Base-by-base conservation (phyloP, 2,888 invertebrate species). In the Mimumesa dahlbomi region DNA sequence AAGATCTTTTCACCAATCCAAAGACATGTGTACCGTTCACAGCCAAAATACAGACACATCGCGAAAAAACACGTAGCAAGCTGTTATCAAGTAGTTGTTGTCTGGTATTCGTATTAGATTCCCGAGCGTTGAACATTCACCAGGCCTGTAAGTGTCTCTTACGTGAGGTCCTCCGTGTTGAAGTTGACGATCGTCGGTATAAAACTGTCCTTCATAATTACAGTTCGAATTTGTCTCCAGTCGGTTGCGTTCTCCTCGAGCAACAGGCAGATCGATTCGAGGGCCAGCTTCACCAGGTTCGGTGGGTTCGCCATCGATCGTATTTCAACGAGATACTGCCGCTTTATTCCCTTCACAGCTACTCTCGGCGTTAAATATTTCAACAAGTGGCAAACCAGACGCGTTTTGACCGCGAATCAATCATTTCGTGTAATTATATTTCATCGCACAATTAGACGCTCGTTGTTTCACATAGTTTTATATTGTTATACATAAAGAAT, bases 301-400 rank as follows among this genome's bases (percentile, higher is more conserved):
- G 98, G 98, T 64, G 98, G 98, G 91, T 97, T 97, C 73, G 96
- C 95, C 96, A 98, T 96, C 22, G 97, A 96, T 73, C 97, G 93
- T 79, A 98, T 95, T 90, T 98, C 98, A 70, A 97, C 97, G 87
- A 98, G 92, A 90, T 98, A 97, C 90, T 97, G 97, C 90, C 97
- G 97, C 93, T 97, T 97, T 92, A 98, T 98, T 80, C 96, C 95
- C 90, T 97, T 96, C 88, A 98, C 98, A 88, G 98, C 97, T 94
- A 90, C 68, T 81, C 83, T 84, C 79, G 74, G 73, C 62, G 68
- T 31, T 52, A 64, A 64, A 21, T 18, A 58, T 72, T 79, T n/a
- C n/a, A n/a, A n/a, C n/a, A n/a, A n/a, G n/a, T n/a, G n/a, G n/a
- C n/a, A 7, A 25, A 25, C 25, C 4, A 7, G 25, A 7, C 25